Evolutionary conservation across 2,888 invertebrate genomes (phyloP), one percentile per base, ranked within the genome.

Genomic region (Aphidius colemani): DNA sequence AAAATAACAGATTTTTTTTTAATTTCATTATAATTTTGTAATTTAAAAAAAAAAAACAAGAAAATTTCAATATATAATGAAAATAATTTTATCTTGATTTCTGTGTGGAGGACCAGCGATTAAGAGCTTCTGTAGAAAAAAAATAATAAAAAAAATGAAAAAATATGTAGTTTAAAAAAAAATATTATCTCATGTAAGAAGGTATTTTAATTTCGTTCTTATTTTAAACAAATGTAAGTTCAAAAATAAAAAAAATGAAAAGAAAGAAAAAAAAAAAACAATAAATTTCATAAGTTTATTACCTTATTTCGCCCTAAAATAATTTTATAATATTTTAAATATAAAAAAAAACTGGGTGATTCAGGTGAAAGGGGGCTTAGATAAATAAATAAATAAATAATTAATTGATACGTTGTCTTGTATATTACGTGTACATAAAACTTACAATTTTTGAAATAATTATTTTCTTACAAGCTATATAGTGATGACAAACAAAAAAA

Each of bases 401-500:
- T 13, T 13, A 62, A 71, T 73, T 72, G 61, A 11, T 46, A 39
- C 39, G 46, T 39, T 57, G 57, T 57, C 72, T 74, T 77, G 76
- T 79, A 77, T 79, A 78, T 79, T 75, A 78, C 76, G 75, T 80
- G 80, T 80, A 80, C 72, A 80, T 80, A 80, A 66, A 71, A 78
- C 78, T 75, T 75, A 73, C 76, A 75, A 77, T 79, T 77, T 77
- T 76, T 46, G 78, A 78, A 39, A 69, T 75, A 48, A 79, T 80
- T 80, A 80, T 80, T 80, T 80, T 80, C 80, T 74, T 80, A 79
- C 78, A 77, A 79, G 77, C 72, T 76, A 75, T 74, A 75, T 77
- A 78, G 74, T 70, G 76, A 71, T 75, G 75, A 74, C 74, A 76
- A 0, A 48, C 18, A 48, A 58, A 13, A 56, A 62, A 51, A 51